Evolutionary conservation across 2,797 vertebrate genomes (phyloP).

Genomic region (Neosalanx taihuensis): DNA sequence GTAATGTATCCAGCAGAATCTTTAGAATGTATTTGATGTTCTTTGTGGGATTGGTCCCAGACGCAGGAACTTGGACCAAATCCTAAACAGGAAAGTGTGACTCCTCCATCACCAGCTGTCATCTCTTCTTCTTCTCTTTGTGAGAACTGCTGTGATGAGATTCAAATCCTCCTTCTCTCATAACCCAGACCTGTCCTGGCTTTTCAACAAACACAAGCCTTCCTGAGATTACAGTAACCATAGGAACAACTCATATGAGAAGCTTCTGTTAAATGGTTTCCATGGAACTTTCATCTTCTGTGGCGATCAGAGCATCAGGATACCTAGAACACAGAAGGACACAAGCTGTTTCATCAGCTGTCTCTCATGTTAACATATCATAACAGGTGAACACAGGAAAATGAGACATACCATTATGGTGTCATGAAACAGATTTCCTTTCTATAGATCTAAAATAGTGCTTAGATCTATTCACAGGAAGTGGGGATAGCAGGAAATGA

Average conservation of each 20-base stretch:
- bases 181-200: slow-evolving; percentile 30
- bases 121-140: slow-evolving; percentile 23
- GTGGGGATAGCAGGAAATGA: not conserved
- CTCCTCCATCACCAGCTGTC: not conserved
- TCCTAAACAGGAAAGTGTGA: too few relatives aligned
- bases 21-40: not conserved
- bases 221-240: slow-evolving; percentile 41
- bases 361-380: slow-evolving; percentile 13
- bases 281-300: slow-evolving; percentile 68
- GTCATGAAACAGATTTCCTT: not conserved
- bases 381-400: not conserved
- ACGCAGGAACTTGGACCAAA: slow-evolving; percentile 15
- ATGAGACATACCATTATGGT: not conserved
- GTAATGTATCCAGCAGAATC: not conserved
- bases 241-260: slow-evolving; percentile 48
- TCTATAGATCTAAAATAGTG: not conserved
- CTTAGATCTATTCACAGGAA: not conserved
- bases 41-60: slow-evolving; percentile 22
- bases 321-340: slow-evolving; percentile 66
- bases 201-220: slow-evolving; percentile 39
- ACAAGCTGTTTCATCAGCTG: not conserved
- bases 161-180: slow-evolving; percentile 21
- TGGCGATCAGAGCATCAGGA: slow-evolving; percentile 77
- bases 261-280: slow-evolving; percentile 62
- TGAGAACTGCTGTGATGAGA: not conserved